These are phyloP conservation scores for Arge pagana DNA, from an alignment of 2,888 invertebrate species.

Conservation along the genomic window DNA sequence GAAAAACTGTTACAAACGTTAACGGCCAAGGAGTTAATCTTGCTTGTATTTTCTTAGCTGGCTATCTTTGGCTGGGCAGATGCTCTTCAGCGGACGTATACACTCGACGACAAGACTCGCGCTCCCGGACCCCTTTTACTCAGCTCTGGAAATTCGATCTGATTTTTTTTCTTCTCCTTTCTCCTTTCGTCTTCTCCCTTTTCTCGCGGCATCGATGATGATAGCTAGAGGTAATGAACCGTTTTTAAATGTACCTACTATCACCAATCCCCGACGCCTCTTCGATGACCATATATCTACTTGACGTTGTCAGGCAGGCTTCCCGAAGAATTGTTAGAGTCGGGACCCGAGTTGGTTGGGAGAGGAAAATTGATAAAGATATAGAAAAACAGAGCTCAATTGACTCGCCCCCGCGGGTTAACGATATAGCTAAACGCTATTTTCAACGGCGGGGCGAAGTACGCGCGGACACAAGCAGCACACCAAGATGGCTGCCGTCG, in stretches of 20 bases:
- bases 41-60: constrained; percentile 46
- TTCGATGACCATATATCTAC: no score
- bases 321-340: no score
- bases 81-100: constrained; percentile 27
- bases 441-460: constrained; percentile 39
- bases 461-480: constrained; percentile 42
- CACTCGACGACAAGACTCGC: constrained; percentile 3
- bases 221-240: no score
- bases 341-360: no score
- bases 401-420: neutral
- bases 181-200: neutral
- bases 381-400: constrained; percentile 2
- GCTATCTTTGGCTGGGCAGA: constrained; percentile 37
- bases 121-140: constrained; percentile 11
- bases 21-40: constrained; percentile 25
- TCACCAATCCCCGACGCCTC: no score
- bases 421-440: constrained; percentile 38
- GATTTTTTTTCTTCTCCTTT: neutral
- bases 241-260: no score
- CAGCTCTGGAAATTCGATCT: constrained; percentile 2
- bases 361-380: no score
- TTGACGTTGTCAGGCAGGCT: no score
- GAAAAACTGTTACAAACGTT: constrained; percentile 41
- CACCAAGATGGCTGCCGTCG: constrained; percentile 53
- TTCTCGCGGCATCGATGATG: no score